Conservation (phyloP, 1,140 invertebrate species). For the Microvelia longipes region DNA sequence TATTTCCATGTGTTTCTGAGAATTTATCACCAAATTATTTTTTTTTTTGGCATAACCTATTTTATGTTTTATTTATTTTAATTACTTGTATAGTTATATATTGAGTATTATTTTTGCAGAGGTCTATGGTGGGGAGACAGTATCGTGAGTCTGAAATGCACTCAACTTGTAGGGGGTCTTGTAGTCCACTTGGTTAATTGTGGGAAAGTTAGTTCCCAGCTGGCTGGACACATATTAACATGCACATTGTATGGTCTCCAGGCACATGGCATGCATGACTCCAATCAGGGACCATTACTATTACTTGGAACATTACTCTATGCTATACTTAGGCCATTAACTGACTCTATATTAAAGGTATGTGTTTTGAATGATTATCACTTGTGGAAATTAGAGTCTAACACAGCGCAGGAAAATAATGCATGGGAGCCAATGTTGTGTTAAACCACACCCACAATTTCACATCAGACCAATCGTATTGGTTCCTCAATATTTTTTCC, state of each 20-base stretch:
- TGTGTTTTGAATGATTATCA: neutral
- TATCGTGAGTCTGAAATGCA: constrained; percentile 56
- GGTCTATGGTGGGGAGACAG: constrained; percentile 78
- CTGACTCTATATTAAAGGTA: constrained; percentile 43
- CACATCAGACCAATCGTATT: no score
- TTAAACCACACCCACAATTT: no score
- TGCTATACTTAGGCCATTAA: constrained; percentile 58
- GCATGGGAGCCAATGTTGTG: no score
- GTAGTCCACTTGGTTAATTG: constrained; percentile 41
- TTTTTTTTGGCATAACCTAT: no score
- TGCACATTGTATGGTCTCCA: constrained; percentile 57
- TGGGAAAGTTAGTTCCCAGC: constrained; percentile 41
- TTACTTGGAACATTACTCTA: constrained; percentile 52
- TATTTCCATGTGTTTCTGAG: no score
- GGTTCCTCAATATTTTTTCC: no score
- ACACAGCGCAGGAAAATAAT: no score
- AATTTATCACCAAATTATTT: no score
- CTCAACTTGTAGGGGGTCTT: constrained; percentile 48
- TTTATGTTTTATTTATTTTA: neutral
- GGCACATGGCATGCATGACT: constrained; percentile 69
- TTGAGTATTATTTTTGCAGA: constrained; percentile 29
- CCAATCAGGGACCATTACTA: constrained; percentile 43
- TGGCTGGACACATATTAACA: constrained; percentile 52
- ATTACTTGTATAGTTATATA: constrained; percentile 5
- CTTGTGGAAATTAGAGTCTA: no score